Percentiles rank a stretch among this genome's conserved stretches.
Evolutionary conservation across 2,888 invertebrate genomes (phyloP).

Genomic region (Pegoplata infirma): DNA sequence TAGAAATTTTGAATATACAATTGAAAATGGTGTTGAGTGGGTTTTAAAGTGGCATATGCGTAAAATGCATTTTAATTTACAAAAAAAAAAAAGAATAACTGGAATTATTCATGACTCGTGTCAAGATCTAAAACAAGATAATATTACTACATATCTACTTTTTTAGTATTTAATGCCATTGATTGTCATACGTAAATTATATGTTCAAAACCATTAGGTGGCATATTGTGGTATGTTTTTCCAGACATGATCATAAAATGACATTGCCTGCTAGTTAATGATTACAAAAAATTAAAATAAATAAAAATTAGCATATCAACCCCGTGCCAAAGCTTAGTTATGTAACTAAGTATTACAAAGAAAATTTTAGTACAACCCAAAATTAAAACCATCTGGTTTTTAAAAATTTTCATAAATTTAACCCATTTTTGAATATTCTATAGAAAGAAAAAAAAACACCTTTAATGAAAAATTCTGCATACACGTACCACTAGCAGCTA

Average conservation of each 20-base stretch:
- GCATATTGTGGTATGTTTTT: slow-evolving; percentile 46
- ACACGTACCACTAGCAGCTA: neutral
- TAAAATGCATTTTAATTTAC: slow-evolving; percentile 60
- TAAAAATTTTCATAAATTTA: neutral
- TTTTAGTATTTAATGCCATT: neutral
- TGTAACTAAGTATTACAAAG: too few species aligned
- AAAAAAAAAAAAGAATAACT: slow-evolving; percentile 3
- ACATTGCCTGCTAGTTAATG: slow-evolving; percentile 10
- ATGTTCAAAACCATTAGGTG: slow-evolving; percentile 23
- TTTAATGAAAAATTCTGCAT: neutral
- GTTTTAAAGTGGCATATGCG: slow-evolving; percentile 56
- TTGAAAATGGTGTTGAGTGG: too few species aligned
- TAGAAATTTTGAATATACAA: too few species aligned
- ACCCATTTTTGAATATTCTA: neutral
- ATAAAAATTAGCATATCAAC: slow-evolving; percentile 61
- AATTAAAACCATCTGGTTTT: neutral
- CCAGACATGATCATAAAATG: slow-evolving; percentile 35
- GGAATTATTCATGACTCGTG: slow-evolving; percentile 57
- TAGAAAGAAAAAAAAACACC: neutral
- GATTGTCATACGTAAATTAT: neutral
- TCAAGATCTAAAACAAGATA: slow-evolving; percentile 59
- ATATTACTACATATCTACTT: neutral
- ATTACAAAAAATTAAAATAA: too few species aligned
- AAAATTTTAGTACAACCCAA: too few species aligned
- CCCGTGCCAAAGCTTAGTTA: slow-evolving; percentile 62